These are phyloP conservation scores for Oxyura jamaicensis DNA, from an alignment of 2,113 vertebrate species.

Conservation along the genomic window DNA sequence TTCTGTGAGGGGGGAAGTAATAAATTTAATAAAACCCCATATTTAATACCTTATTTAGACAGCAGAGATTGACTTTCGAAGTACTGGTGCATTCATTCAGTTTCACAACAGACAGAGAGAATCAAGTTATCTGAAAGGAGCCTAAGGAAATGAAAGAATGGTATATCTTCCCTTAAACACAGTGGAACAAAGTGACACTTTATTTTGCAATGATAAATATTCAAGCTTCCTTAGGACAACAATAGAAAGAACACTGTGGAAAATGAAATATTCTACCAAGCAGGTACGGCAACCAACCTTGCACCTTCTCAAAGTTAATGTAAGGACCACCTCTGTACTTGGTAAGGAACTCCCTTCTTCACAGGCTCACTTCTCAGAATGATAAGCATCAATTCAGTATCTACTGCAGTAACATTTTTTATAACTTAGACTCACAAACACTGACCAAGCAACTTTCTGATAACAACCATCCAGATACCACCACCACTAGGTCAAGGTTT, in stretches of 20 bases:
- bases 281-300: background rate
- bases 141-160: background rate
- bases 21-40: background rate
- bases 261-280: background rate
- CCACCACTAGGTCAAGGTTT: background rate
- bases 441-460: background rate
- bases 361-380: background rate
- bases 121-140: background rate
- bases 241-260: background rate
- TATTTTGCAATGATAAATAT: background rate
- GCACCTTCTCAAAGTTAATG: background rate
- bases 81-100: background rate
- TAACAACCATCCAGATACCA: background rate
- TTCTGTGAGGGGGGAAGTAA: constrained; percentile 75
- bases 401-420: background rate
- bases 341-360: background rate
- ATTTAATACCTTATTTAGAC: background rate
- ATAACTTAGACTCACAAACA: background rate
- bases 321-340: background rate
- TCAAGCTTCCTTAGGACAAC: background rate
- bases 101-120: background rate
- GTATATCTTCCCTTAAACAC: background rate
- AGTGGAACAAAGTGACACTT: background rate
- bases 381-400: background rate
- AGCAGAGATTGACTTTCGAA: background rate